Conservation (phyloP, 2,113 vertebrate genomes). For the Mus pahari region DNA sequence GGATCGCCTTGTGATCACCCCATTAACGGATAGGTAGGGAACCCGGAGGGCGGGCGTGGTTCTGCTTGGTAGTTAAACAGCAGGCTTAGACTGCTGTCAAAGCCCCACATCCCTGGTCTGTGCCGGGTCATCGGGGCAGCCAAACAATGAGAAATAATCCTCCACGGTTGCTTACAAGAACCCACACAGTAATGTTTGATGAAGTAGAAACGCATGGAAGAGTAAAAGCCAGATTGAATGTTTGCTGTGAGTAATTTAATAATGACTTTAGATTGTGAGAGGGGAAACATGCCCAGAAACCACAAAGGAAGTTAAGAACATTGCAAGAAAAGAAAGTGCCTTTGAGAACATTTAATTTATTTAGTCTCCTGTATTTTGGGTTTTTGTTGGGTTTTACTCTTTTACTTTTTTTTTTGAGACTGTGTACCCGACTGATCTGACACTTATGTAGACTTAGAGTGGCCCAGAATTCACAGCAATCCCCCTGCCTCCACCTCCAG, state of each 20-base stretch:
- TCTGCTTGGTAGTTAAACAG: constrained; percentile 34
- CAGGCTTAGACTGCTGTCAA: background rate
- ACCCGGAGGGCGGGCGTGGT: background rate
- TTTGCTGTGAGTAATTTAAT: constrained; percentile 43
- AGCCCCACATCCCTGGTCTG: background rate
- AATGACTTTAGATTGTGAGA: constrained; percentile 40
- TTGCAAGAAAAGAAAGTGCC: constrained; percentile 2
- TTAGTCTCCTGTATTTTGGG: background rate
- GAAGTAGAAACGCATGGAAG: constrained; percentile 46
- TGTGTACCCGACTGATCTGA: background rate
- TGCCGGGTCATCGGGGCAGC: constrained; percentile 15
- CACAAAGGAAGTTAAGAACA: constrained; percentile 31
- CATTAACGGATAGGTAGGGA: constrained; percentile 93
- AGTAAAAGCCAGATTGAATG: constrained; percentile 20
- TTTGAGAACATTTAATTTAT: background rate
- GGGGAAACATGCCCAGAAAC: background rate
- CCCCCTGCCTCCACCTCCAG: background rate
- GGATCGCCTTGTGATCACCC: constrained; percentile 95
- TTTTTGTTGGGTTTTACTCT: background rate
- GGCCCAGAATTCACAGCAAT: background rate
- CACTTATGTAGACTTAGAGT: background rate
- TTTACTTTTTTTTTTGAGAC: background rate
- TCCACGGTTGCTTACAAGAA: background rate
- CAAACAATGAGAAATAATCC: constrained; percentile 31
- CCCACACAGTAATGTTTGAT: constrained; percentile 36